Percentiles rank a stretch among this genome's conserved stretches.
These are phyloP conservation scores for Nyctalus aviator DNA, from an alignment of 2,797 vertebrate species.

Conservation along the genomic window DNA sequence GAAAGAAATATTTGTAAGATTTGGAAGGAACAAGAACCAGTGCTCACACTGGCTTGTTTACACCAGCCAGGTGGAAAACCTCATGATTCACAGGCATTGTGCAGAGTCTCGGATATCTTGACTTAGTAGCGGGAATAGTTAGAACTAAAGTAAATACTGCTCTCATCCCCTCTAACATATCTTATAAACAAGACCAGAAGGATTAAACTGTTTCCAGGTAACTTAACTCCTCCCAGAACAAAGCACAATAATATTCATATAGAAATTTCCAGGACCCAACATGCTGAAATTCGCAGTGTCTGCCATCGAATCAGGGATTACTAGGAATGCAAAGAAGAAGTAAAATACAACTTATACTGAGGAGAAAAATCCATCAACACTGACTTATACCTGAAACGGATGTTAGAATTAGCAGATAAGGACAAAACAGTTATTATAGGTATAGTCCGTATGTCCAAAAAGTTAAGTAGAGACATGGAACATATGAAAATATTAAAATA, in stretches of 20 bases:
- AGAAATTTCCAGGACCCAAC: not conserved
- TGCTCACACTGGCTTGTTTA: not conserved
- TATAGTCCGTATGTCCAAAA: not conserved
- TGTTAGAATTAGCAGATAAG: slow-evolving; percentile 28
- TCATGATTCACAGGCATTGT: not conserved
- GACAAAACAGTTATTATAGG: not conserved
- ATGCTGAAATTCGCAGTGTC: slow-evolving; percentile 12
- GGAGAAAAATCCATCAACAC: slow-evolving; percentile 10
- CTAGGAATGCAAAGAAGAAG: not conserved
- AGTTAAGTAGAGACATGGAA: not conserved
- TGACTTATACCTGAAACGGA: not conserved
- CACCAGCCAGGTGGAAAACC: not conserved
- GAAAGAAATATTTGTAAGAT: not conserved
- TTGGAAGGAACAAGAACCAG: not conserved
- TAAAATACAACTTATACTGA: not conserved
- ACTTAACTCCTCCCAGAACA: not conserved
- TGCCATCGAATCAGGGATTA: not conserved
- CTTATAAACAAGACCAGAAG: not conserved
- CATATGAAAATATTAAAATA: not conserved
- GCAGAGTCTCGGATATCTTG: not conserved
- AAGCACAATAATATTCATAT: not conserved
- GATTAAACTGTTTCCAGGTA: slow-evolving; percentile 22
- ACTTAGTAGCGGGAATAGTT: not conserved
- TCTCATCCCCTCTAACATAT: not conserved
- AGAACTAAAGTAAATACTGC: not conserved